Evolutionary conservation across 2,113 vertebrate genomes (phyloP).

Genomic region (Seriola rivoliana): DNA sequence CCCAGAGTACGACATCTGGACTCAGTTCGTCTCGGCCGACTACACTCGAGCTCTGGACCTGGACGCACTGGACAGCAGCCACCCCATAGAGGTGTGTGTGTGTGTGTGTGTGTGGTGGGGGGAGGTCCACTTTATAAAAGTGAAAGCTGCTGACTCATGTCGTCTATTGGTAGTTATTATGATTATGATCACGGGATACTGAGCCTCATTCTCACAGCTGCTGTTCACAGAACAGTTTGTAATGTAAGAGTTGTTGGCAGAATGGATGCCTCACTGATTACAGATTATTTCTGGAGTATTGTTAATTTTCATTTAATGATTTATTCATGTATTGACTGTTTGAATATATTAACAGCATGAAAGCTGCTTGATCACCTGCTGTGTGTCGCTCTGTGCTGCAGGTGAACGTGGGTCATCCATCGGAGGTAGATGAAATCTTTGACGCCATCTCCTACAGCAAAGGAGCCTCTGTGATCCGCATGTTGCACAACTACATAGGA

Average conservation of each 20-base stretch:
- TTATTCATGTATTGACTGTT: not conserved
- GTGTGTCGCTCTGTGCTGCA: slow-evolving; percentile 58
- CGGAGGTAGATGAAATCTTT: slow-evolving; percentile 99
- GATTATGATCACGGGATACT: not conserved
- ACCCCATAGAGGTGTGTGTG: slow-evolving; percentile 93
- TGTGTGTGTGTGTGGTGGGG: too few species aligned
- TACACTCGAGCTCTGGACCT: slow-evolving; percentile 97
- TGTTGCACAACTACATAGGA: slow-evolving; percentile 97
- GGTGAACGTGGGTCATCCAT: slow-evolving; percentile 97
- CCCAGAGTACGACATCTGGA: slow-evolving; percentile 99
- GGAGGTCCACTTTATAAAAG: not conserved
- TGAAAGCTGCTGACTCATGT: not conserved
- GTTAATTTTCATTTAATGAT: too few species aligned
- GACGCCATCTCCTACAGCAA: slow-evolving; percentile 99
- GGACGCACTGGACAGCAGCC: slow-evolving; percentile 98
- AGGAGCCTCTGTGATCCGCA: slow-evolving; percentile 98
- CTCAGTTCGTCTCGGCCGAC: slow-evolving; percentile 98
- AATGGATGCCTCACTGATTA: not conserved
- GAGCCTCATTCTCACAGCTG: not conserved
- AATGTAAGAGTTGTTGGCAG: not conserved
- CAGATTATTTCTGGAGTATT: not conserved
- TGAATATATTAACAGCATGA: not conserved
- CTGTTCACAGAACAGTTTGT: too few species aligned
- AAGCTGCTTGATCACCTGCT: too few species aligned
- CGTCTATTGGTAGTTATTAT: not conserved